Conservation (phyloP, 2,797 vertebrate species). For the Antrozous pallidus region DNA sequence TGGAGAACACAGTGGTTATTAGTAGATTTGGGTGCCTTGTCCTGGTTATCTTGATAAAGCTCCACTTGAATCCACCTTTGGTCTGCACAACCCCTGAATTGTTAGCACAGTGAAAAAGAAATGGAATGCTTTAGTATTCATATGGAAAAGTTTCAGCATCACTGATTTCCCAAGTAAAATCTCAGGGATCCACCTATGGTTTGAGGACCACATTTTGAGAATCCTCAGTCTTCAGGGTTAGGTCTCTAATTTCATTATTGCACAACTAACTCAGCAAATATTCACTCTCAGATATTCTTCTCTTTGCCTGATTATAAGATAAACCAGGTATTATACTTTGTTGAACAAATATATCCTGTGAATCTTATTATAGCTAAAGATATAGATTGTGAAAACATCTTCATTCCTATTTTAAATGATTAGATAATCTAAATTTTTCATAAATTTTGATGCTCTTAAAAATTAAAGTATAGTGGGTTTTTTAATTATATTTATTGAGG, state of each 20-base stretch:
- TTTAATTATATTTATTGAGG: background rate
- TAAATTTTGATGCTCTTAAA: background rate
- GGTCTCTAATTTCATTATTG: background rate
- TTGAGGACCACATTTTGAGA: slow-evolving; percentile 2
- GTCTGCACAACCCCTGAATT: background rate
- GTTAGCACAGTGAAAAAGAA: background rate
- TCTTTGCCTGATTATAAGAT: background rate
- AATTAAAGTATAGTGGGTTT: background rate
- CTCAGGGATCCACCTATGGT: background rate
- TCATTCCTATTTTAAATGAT: slow-evolving; percentile 14
- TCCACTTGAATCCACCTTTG: background rate
- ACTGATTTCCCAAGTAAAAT: background rate
- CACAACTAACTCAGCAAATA: slow-evolving; percentile 15
- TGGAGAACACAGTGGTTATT: background rate
- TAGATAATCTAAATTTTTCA: background rate
- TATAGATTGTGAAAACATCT: background rate
- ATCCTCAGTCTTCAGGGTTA: background rate
- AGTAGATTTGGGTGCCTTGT: background rate
- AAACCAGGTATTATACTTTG: background rate
- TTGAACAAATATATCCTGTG: background rate
- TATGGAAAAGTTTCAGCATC: background rate
- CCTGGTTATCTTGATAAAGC: background rate
- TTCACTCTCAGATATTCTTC: slow-evolving; percentile 19
- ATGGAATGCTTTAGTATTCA: background rate
- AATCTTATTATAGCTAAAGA: background rate